These are phyloP conservation scores for Lasioglossum villosulum DNA, from an alignment of 2,888 invertebrate species.

Conservation along the genomic window DNA sequence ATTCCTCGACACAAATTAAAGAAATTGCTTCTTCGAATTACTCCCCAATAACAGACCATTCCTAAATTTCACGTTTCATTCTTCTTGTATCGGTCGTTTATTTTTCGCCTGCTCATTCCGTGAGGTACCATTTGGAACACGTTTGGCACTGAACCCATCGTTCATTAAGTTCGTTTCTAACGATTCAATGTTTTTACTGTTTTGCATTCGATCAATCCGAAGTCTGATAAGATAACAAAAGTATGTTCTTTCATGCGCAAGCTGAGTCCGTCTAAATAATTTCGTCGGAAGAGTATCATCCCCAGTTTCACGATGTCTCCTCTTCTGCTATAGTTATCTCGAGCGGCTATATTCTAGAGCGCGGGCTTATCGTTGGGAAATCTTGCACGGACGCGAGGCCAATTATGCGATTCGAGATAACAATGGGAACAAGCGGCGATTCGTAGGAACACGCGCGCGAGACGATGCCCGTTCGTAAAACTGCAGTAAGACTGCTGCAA, in stretches of 20 bases:
- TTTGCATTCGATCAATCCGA: neutral
- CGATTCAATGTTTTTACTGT: no score
- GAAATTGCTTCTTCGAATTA: neutral
- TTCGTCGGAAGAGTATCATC: neutral
- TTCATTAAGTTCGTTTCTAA: no score
- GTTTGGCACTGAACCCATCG: no score
- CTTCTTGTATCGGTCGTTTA: neutral
- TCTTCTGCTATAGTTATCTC: neutral
- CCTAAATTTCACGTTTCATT: no score
- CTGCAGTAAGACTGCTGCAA: constrained; percentile 11
- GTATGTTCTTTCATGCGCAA: neutral
- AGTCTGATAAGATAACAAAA: neutral
- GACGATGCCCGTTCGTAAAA: constrained; percentile 5
- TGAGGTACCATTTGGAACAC: no score
- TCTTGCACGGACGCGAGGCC: neutral
- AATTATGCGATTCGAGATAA: constrained; percentile 3
- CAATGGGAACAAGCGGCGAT: neutral
- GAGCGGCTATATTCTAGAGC: neutral
- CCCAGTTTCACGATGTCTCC: neutral
- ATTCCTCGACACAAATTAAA: neutral
- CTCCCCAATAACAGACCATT: neutral
- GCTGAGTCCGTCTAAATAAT: neutral
- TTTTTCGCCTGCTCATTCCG: neutral
- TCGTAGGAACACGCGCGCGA: neutral
- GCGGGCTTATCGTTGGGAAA: neutral